Evolutionary conservation across 2,797 vertebrate genomes (phyloP), one percentile per base, ranked within the genome.

Genomic region (Bufotes viridis): DNA sequence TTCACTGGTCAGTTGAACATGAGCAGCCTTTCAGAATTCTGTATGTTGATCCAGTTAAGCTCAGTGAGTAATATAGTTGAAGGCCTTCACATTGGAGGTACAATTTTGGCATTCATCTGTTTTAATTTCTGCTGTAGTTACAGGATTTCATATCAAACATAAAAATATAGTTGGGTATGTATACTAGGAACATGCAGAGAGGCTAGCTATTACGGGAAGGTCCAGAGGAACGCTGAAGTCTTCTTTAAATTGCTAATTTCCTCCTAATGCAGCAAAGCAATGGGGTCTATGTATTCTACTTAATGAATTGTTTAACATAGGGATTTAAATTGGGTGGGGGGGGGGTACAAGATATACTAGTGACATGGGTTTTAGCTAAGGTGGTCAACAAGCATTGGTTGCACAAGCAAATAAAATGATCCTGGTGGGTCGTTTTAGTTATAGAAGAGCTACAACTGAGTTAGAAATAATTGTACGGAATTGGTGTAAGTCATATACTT

Each of bases 1-100:
- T 92, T 92, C 84, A 84, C 93, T 90, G 93, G 93, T 93, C 92
- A 92, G 92, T 92, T 92, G 93, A 94, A 92, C 93, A 92, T 91
- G 91, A 94, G 92, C 89, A 91, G 92, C 92, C 91, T 87, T 87
- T 60, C 22, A 67, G 90, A 89, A 90, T 42, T 84, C 18, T 74
- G 83, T 67, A 88, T 53, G 81, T 84, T 82, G 90, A 91, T 88
- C 91, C 92, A 92, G 92, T 93, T 93, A 93, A 92, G 92, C 92
- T 94, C 93, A 93, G 92, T 89, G 88, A 93, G 92, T 91, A 90
- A 75, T 89, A 60, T 90, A 84, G 88, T 82, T 80, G 75, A 80
- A 90, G 90, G 76, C 88, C 91, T 92, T 93, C 92, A 90, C 90
- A 89, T 90, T 88, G 89, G 91, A 91, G 92, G 88, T 92, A 42